phyloP scores from a whole-genome alignment of 1,140 invertebrate genomes.

The Pemphigus obesinymphae region DNA sequence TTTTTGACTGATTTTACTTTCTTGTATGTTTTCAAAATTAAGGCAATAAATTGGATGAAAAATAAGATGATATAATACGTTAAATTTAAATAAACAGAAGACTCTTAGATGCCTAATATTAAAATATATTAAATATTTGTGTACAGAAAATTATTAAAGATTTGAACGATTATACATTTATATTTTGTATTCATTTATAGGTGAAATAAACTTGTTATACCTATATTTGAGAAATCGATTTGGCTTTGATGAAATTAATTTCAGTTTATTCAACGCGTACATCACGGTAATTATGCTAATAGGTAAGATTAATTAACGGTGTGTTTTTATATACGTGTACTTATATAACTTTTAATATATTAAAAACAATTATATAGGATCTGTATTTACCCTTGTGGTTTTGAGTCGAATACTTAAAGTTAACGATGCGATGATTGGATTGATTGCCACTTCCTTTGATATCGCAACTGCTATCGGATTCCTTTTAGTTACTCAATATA shows the following conservation, averaged over 20 bases:
- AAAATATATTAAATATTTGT: too few species aligned
- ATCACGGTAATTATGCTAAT: constrained; percentile 30
- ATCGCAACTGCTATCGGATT: constrained; percentile 41
- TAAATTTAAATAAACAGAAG: too few species aligned
- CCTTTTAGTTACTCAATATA: constrained; percentile 16
- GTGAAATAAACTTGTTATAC: constrained; percentile 44
- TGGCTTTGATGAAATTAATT: constrained; percentile 43
- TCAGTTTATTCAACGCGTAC: constrained; percentile 43
- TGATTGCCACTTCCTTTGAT: constrained; percentile 43
- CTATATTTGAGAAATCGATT: constrained; percentile 45
- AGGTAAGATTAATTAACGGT: background rate
- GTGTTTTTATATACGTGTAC: background rate
- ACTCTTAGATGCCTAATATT: too few species aligned
- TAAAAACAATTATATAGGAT: constrained; percentile 36
- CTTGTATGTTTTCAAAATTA: too few species aligned
- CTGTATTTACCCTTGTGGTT: constrained; percentile 43
- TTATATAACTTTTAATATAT: too few species aligned
- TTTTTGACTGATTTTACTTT: too few species aligned
- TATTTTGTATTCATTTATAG: constrained; percentile 31
- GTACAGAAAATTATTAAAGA: too few species aligned
- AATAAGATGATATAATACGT: too few species aligned
- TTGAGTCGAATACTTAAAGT: constrained; percentile 42
- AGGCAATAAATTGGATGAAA: too few species aligned
- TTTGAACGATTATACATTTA: too few species aligned
- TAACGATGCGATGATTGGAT: constrained; percentile 44